Conservation (phyloP, 2,888 invertebrate species). For the Ochropleura plecta region DNA sequence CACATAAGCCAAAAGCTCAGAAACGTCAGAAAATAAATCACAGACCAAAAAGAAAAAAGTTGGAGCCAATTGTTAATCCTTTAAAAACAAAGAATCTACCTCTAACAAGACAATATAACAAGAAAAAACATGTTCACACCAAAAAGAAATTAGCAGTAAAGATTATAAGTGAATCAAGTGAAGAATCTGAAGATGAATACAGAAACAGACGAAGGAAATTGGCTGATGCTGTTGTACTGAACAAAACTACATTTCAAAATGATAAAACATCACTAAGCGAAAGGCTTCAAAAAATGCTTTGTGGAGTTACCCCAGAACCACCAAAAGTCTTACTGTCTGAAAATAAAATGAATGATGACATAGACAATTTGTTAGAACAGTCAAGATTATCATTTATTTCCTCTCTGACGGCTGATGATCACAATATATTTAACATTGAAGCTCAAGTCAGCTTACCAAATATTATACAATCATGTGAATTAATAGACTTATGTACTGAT, state of each 20-base stretch:
- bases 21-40: slow-evolving; percentile 72
- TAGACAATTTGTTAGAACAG: slow-evolving; percentile 39
- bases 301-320: slow-evolving; percentile 68
- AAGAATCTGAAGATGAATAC: slow-evolving; percentile 86
- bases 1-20: slow-evolving; percentile 64
- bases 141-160: slow-evolving; percentile 76
- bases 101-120: slow-evolving; percentile 71
- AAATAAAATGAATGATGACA: slow-evolving; percentile 55
- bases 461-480: slow-evolving; percentile 62
- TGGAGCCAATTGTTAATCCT: slow-evolving; percentile 59
- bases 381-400: slow-evolving; percentile 59
- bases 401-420: slow-evolving; percentile 54
- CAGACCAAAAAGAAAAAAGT: slow-evolving; percentile 78
- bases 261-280: slow-evolving; percentile 84
- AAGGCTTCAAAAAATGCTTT: slow-evolving; percentile 84
- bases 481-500: slow-evolving; percentile 76
- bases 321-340: slow-evolving; percentile 57
- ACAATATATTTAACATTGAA: slow-evolving; percentile 38
- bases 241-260: slow-evolving; percentile 71
- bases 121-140: slow-evolving; percentile 71
- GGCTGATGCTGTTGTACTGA: slow-evolving; percentile 89
- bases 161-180: slow-evolving; percentile 80
- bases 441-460: slow-evolving; percentile 48
- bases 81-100: slow-evolving; percentile 56
- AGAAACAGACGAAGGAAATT: slow-evolving; percentile 87